These are phyloP conservation scores for Mimas tiliae DNA, from an alignment of 2,888 invertebrate species.

Conservation along the genomic window DNA sequence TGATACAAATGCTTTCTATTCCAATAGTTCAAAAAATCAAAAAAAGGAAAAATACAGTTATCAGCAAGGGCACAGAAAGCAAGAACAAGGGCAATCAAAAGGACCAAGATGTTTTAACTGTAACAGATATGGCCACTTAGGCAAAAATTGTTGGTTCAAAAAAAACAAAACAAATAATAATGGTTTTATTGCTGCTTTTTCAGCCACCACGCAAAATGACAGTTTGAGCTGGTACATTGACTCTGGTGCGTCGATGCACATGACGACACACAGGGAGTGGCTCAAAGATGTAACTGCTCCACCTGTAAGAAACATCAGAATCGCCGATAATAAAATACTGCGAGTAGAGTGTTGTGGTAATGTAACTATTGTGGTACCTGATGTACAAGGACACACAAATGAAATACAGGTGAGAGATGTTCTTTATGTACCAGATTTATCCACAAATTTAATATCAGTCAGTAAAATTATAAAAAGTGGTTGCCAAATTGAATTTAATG, in stretches of 20 bases:
- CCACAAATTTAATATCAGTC: too few relatives aligned
- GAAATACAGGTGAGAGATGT: too few relatives aligned
- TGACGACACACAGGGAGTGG: constrained; percentile 25
- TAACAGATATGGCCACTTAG: constrained; percentile 32
- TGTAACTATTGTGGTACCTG: too few relatives aligned
- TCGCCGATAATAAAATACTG: too few relatives aligned
- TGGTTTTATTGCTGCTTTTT: constrained; percentile 34
- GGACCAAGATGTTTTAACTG: constrained; percentile 10
- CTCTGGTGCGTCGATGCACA: constrained; percentile 41
- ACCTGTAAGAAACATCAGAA: too few relatives aligned
- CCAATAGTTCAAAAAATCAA: constrained; percentile 23
- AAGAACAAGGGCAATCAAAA: too few relatives aligned
- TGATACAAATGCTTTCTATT: constrained; percentile 24
- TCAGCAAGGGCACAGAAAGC: too few relatives aligned
- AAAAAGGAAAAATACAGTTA: background rate
- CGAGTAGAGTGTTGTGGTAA: too few relatives aligned
- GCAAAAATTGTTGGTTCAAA: constrained; percentile 30
- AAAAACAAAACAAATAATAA: constrained; percentile 22
- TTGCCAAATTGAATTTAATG: too few relatives aligned
- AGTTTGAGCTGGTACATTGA: constrained; percentile 33
- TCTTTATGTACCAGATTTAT: too few relatives aligned
- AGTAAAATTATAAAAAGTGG: too few relatives aligned
- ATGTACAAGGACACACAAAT: too few relatives aligned
- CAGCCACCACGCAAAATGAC: constrained; percentile 26
- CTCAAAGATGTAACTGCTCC: background rate